Evolutionary conservation across 2,797 vertebrate species (phyloP), one percentile per base, ranked within the genome.

Genomic region (Telmatherina bonti): DNA sequence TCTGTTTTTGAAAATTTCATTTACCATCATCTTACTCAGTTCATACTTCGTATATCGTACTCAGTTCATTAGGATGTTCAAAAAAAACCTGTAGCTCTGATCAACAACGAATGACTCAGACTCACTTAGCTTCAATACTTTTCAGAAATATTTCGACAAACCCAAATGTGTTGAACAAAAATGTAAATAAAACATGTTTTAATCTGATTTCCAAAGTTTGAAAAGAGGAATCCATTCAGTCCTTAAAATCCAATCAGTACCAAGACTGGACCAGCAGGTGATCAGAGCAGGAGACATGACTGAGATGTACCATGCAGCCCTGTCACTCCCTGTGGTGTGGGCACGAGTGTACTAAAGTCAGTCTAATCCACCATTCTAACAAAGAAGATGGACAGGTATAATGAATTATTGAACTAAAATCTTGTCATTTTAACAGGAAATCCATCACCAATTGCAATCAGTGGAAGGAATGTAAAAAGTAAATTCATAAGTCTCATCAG

Each of bases 171-270:
- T 31, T 31, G 7, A 31, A 31, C n/a, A n/a, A n/a, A n/a, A n/a
- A n/a, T n/a, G n/a, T n/a, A n/a, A n/a, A n/a, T n/a, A n/a, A n/a
- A n/a, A n/a, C n/a, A n/a, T n/a, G n/a, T n/a, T n/a, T n/a, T n/a
- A n/a, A n/a, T n/a, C n/a, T n/a, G n/a, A n/a, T n/a, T n/a, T n/a
- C n/a, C n/a, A n/a, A n/a, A n/a, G n/a, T n/a, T n/a, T n/a, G n/a
- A n/a, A n/a, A n/a, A n/a, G n/a, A n/a, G n/a, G n/a, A 62, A 70
- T 86, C 79, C 70, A 71, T 73, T 54, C 59, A 77, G 60, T 58
- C 59, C 67, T 74, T 84, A 68, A 89, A 84, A 60, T n/a, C 16
- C 45, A 69, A 72, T 86, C 81, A 84, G 62, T 75, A n/a, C 59
- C 78, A 8, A 9, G 51, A 52, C 55, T 47, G 53, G 24, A 64